A percentile compares a stretch with the other conserved stretches of the same genome.
phyloP scores from a whole-genome alignment of 2,888 invertebrate genomes.

The Marronus borbonicus region DNA sequence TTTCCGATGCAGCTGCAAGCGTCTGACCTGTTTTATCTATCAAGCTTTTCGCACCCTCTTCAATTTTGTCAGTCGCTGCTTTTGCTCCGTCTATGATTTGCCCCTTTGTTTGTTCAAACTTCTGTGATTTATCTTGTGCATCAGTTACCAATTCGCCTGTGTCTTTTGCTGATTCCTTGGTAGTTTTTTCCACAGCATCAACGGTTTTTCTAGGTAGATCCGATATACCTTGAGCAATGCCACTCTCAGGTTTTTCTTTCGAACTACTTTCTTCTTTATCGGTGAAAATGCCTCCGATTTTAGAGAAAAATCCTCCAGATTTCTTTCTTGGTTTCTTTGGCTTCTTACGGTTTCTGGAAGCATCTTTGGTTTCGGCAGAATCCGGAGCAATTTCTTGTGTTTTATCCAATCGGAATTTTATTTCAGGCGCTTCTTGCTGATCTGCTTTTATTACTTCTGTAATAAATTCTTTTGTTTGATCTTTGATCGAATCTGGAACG shows the following conservation, averaged over 20 bases:
- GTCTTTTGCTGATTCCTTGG: constrained; percentile 44
- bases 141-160: constrained; percentile 8
- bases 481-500: constrained; percentile 4
- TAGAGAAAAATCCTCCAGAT: constrained; percentile 52
- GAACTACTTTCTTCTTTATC: constrained; percentile 52
- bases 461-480: constrained; percentile 24
- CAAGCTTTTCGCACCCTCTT: constrained; percentile 34
- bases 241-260: background rate
- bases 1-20: constrained; percentile 5
- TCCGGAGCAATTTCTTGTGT: background rate
- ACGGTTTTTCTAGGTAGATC: no score
- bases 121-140: background rate
- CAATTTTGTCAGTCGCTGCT: constrained; percentile 48
- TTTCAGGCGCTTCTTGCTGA: background rate
- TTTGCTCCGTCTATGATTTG: constrained; percentile 48
- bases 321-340: constrained; percentile 45
- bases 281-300: constrained; percentile 53
- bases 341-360: constrained; percentile 20
- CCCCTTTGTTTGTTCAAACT: background rate
- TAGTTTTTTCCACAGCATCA: constrained; percentile 1
- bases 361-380: background rate
- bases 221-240: no score
- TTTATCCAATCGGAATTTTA: background rate
- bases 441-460: constrained; percentile 8
- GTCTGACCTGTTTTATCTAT: constrained; percentile 4